Evolutionary conservation across 2,113 vertebrate genomes (phyloP), one percentile per base, ranked within the genome.

Genomic region (Pluvialis apricaria): DNA sequence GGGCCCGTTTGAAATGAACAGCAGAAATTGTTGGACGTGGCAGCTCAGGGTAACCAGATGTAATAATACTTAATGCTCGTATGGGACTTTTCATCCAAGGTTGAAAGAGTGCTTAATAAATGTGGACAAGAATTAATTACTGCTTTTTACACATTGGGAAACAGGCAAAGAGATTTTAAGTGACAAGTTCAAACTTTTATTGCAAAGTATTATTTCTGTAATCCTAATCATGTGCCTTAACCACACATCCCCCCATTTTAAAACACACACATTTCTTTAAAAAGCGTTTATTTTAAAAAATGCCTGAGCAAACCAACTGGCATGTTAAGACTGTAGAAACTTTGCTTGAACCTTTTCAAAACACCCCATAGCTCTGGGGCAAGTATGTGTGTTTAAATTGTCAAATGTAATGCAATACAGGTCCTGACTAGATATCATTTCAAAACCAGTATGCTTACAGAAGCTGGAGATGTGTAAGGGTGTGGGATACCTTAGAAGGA

Each of bases 101-200:
- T 49, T 92, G 80, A 93, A 94, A 85, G 34, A 91, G 22, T 36
- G 52, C 77, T 91, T 94, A 92, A 93, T 71, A 88, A 91, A 86
- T 44, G 36, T 81, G 69, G 40, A 31, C 24, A 72, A 72, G 57
- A 47, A 72, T 68, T 93, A 89, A 82, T 84, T 87, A 72, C 57
- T 65, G 29, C 31, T 55, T 89, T 92, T 92, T 82, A 49, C 65
- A 58, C 52, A 15, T 10, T 71, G 40, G 65, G 69, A 86, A 94
- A 57, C 47, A 92, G 40, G 73, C 47, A 86, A 69, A 69, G 71
- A 85, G 34, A 64, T 81, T 75, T 86, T 92, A 75, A 86, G 44
- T 3, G 29, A 51, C 55, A 55, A 80, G 65, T 77, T 82, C 22
- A 44, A n/a, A 44, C 69, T 92, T 82, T 57, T 73, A n/a, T 70